A percentile compares a stretch with the other conserved stretches of the same genome.
Conservation (phyloP, 2,113 vertebrate genomes). For the Passer domesticus region DNA sequence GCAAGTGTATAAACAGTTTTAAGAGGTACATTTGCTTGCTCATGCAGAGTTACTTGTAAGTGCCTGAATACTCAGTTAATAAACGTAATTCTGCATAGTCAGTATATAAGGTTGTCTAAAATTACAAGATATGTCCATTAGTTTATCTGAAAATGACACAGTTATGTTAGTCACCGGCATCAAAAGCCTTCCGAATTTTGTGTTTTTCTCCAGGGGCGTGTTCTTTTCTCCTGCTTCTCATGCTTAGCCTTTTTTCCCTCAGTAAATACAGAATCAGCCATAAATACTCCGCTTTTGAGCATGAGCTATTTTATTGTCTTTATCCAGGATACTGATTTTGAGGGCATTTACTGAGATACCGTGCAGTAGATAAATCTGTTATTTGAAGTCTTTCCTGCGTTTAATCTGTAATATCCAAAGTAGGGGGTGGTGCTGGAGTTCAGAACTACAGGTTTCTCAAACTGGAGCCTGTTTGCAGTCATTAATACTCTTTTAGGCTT, state of each 20-base stretch:
- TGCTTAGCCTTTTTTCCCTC: neutral
- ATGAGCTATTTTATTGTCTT: neutral
- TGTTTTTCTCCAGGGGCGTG: neutral
- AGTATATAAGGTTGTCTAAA: neutral
- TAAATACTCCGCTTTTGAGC: neutral
- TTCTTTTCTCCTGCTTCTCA: neutral
- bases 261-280: neutral
- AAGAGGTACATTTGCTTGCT: neutral
- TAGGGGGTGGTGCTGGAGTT: neutral
- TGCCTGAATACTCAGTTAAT: neutral
- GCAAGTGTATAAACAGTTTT: neutral
- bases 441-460: neutral
- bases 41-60: neutral
- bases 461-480: neutral
- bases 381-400: neutral
- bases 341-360: neutral
- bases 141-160: neutral
- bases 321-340: neutral
- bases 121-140: neutral
- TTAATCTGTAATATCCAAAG: neutral
- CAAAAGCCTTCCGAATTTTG: neutral
- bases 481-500: neutral
- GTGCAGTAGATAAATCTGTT: neutral
- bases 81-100: neutral
- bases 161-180: neutral